Percentiles rank a stretch among this genome's conserved stretches.
Evolutionary conservation across 2,888 invertebrate species (phyloP).

Genomic region (Nomada hirtipes): DNA sequence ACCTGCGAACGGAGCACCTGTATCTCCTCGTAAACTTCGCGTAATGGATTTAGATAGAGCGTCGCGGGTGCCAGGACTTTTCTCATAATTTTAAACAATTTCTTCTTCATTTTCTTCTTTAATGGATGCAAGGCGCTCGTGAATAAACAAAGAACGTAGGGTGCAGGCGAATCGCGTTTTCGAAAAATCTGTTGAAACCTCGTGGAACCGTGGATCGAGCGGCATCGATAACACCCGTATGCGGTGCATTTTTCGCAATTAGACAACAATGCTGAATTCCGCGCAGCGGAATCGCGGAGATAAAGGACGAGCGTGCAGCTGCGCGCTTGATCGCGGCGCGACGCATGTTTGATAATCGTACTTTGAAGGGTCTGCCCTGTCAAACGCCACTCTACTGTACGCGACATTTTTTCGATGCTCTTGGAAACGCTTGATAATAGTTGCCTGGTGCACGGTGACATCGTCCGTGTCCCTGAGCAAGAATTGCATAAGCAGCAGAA

Average conservation of each 20-base stretch:
- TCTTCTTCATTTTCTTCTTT: too few species aligned
- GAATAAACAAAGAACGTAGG: neutral
- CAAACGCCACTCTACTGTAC: slow-evolving; percentile 24
- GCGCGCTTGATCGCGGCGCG: slow-evolving; percentile 49
- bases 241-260: slow-evolving; percentile 37
- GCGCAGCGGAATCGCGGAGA: neutral
- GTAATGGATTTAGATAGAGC: too few species aligned
- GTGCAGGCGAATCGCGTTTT: neutral
- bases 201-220: neutral
- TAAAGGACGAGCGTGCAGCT: slow-evolving; percentile 46
- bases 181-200: neutral
- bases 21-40: neutral
- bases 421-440: neutral
- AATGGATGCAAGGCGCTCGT: neutral
- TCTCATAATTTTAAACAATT: too few species aligned
- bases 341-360: slow-evolving; percentile 51
- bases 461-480: neutral
- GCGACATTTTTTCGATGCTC: neutral
- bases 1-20: neutral
- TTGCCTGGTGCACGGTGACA: neutral
- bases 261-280: slow-evolving; percentile 33
- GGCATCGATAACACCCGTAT: slow-evolving; percentile 49
- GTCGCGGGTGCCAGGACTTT: too few species aligned
- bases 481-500: neutral
- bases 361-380: slow-evolving; percentile 24